Conservation (phyloP, 2,113 vertebrate species). For the Mola mola region DNA sequence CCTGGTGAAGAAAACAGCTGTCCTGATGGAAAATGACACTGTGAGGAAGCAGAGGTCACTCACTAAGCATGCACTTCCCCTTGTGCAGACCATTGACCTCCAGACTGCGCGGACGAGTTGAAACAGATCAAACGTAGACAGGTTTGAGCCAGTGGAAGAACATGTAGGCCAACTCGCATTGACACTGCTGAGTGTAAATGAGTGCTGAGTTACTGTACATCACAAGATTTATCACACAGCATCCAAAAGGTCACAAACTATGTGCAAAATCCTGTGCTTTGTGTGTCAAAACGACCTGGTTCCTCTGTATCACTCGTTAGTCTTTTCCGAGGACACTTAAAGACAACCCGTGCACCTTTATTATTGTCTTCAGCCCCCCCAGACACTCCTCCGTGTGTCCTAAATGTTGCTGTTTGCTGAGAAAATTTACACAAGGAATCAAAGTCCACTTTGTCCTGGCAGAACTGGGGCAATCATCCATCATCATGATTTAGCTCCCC, state of each 20-base stretch:
- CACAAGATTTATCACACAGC: conserved; percentile 2
- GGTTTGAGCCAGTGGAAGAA: conserved; percentile 22
- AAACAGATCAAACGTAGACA: conserved; percentile 36
- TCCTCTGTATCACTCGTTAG: background rate
- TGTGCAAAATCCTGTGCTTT: background rate
- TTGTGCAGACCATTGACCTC: conserved; percentile 48
- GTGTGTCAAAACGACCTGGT: background rate
- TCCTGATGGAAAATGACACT: conserved; percentile 33
- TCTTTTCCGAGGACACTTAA: background rate
- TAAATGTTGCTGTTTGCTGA: conserved; percentile 76
- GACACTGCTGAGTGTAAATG: no score
- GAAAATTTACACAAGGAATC: conserved; percentile 68
- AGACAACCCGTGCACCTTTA: background rate
- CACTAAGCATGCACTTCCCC: conserved; percentile 35
- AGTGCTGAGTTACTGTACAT: no score
- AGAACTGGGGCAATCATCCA: conserved; percentile 48
- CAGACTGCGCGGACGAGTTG: conserved; percentile 37
- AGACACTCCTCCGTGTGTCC: background rate
- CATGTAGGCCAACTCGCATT: background rate
- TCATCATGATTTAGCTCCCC: conserved; percentile 14
- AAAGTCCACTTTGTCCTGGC: conserved; percentile 55
- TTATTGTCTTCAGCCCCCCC: background rate
- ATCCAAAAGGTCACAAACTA: background rate
- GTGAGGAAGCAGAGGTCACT: conserved; percentile 41
- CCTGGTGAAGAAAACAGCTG: conserved; percentile 32